These are phyloP conservation scores for Sus scrofa DNA, from an alignment of 2,113 vertebrate genomes.

Conservation along the genomic window DNA sequence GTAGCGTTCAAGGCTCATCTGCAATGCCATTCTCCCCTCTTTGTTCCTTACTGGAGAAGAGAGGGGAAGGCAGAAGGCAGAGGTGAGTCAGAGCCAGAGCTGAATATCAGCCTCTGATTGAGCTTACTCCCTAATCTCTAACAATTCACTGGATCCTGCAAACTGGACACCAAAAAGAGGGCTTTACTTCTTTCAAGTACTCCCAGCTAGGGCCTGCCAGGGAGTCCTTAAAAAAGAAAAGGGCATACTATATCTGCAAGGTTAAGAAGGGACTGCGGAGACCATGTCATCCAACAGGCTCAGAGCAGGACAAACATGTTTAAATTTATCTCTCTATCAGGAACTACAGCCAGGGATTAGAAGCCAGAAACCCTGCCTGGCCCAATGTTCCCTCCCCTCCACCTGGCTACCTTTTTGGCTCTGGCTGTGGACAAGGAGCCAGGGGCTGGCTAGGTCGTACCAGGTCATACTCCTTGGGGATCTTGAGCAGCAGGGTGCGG, in stretches of 20 bases:
- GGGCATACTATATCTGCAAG: background rate
- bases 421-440: background rate
- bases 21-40: background rate
- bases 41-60: background rate
- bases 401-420: background rate
- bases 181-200: background rate
- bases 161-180: background rate
- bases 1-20: background rate
- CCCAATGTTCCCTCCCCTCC: background rate
- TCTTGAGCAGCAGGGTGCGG: slow-evolving; percentile 88
- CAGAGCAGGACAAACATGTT: background rate
- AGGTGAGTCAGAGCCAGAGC: background rate
- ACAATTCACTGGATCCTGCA: slow-evolving; percentile 7
- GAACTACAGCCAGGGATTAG: background rate
- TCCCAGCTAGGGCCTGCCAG: background rate
- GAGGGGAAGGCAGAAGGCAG: background rate
- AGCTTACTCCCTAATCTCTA: background rate
- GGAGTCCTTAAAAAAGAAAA: background rate
- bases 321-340: background rate
- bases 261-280: background rate
- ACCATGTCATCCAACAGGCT: background rate
- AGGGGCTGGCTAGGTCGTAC: slow-evolving; percentile 73
- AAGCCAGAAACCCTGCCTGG: background rate
- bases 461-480: slow-evolving; percentile 90
- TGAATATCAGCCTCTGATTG: background rate